Evolutionary conservation across 2,113 vertebrate genomes (phyloP), one percentile per base, ranked within the genome.

Genomic region (Bucco capensis): DNA sequence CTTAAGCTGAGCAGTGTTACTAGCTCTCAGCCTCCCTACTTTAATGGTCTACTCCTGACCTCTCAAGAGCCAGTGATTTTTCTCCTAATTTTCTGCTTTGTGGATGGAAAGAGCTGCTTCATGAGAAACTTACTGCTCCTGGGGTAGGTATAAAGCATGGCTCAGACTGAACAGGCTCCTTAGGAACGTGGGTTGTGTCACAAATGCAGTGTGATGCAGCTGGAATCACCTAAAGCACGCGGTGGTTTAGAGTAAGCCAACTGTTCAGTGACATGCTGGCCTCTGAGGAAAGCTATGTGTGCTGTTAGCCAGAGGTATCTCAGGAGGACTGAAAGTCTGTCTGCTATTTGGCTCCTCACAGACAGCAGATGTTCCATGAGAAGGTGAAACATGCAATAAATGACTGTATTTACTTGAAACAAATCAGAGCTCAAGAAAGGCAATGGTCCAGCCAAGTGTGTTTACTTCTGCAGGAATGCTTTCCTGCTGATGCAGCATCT

Each of bases 351-450:
- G 96, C 95, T 96, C 30, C 56, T 93, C 47, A 31, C 51, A 93
- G 78, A 28, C 46, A 95, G 93, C 95, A 96, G 93, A 95, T 96
- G 95, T 93, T 94, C 81, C 66, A 47, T 1, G 9, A 92, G 92
- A 96, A 95, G 93, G 90, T 96, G 90, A 92, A 94, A 94, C 74
- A 61, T 79, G 62, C 83, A 79, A 73, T 92, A 93, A 94, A 92
- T 84, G 77, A 62, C 62, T 82, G 27, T 91, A 81, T 96, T 93
- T 93, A 86, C 77, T 86, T 79, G 86, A 94, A 86, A 74, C 31
- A 90, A 92, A 92, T 95, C 61, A 69, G 91, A 92, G 79, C 81
- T 78, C 54, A 66, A 82, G 83, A 57, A 87, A 93, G 80, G 81
- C 92, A 88, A 16, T 33, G 31, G 57, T 92, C 80, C 83, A 90